Evolutionary conservation across 2,888 invertebrate species (phyloP).

Genomic region (Leucozona laternaria): DNA sequence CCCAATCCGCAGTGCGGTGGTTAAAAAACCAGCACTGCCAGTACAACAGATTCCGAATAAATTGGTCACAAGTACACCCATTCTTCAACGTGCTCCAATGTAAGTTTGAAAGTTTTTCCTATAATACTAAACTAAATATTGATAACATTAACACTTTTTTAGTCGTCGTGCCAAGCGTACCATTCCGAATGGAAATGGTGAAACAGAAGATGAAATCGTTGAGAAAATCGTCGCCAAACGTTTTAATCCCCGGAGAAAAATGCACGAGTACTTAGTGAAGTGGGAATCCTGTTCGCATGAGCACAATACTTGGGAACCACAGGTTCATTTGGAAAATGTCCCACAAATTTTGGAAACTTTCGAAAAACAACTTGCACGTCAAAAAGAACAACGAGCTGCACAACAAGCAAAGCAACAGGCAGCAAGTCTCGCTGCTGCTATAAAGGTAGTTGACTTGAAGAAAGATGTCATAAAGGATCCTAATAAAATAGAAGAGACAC

Average conservation of each 20-base stretch:
- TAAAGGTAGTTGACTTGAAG: conserved; percentile 81
- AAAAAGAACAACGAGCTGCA: conserved; percentile 89
- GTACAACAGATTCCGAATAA: conserved; percentile 53
- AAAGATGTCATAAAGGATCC: conserved; percentile 82
- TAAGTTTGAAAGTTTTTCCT: conserved; percentile 4
- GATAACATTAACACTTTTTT: conserved; percentile 15
- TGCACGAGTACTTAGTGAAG: conserved; percentile 92
- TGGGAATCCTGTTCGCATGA: conserved; percentile 93
- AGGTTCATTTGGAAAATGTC: conserved; percentile 90
- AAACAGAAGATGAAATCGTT: conserved; percentile 88
- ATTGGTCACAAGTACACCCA: conserved; percentile 59
- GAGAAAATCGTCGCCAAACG: conserved; percentile 94
- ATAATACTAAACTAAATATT: neutral
- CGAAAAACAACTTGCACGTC: conserved; percentile 90
- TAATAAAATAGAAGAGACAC: conserved; percentile 65
- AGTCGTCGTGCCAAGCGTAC: conserved; percentile 82
- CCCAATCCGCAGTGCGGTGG: conserved; percentile 66
- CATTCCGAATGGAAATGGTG: conserved; percentile 78
- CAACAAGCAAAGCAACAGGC: conserved; percentile 79
- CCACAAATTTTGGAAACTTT: conserved; percentile 91
- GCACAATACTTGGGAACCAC: conserved; percentile 94
- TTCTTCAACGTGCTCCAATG: conserved; percentile 52
- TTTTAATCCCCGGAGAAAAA: conserved; percentile 90
- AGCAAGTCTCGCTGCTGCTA: conserved; percentile 75
- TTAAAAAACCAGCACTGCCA: conserved; percentile 74